A percentile compares a stretch with the other conserved stretches of the same genome.
Evolutionary conservation across 1,140 invertebrate species (phyloP).

Genomic region (Planococcus citri): DNA sequence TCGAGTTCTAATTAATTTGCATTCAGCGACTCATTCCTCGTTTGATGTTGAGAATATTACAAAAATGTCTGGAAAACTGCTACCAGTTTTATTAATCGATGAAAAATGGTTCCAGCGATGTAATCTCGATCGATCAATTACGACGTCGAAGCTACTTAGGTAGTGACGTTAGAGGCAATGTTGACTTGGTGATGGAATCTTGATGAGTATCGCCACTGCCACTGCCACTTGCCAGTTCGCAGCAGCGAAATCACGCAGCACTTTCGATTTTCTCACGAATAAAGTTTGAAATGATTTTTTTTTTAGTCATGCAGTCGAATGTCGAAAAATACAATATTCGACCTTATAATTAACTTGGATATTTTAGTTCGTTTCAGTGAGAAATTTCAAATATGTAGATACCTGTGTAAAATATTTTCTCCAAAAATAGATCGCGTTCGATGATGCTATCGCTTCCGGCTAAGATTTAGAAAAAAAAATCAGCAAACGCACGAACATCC

Average conservation of each 20-base stretch:
- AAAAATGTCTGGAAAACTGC: constrained; percentile 2
- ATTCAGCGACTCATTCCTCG: background rate
- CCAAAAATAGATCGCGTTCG: too few species aligned
- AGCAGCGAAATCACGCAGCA: background rate
- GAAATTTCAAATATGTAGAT: too few species aligned
- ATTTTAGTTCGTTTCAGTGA: too few species aligned
- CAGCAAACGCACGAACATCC: too few species aligned
- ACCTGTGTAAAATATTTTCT: too few species aligned
- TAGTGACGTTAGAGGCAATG: background rate
- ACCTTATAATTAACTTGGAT: too few species aligned
- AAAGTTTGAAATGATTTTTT: too few species aligned
- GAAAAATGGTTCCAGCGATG: background rate
- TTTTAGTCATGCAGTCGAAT: too few species aligned
- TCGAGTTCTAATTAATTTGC: background rate
- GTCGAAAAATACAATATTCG: too few species aligned
- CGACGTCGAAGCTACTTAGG: background rate
- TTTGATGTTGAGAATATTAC: background rate
- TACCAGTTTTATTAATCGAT: constrained; percentile 3
- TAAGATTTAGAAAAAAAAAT: too few species aligned
- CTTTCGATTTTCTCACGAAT: background rate
- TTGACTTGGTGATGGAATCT: background rate
- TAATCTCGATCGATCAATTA: background rate
- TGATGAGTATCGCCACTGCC: background rate
- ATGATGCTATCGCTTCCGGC: too few species aligned
- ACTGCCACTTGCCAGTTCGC: too few species aligned